Evolutionary conservation across 2,797 vertebrate genomes (phyloP).

Genomic region (Malurus splendens): DNA sequence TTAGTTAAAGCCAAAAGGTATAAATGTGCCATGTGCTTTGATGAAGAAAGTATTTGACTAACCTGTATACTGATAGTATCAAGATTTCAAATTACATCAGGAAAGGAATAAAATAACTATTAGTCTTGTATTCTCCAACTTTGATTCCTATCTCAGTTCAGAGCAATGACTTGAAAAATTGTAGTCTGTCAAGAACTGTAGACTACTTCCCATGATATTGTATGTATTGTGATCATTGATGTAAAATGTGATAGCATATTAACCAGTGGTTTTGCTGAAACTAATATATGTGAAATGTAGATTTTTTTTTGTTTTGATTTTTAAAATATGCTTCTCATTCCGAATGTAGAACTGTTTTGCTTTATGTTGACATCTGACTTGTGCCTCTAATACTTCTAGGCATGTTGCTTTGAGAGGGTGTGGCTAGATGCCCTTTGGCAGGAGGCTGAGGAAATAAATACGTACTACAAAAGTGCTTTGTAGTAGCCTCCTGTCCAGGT

Average conservation of each 20-base stretch:
- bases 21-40: neutral
- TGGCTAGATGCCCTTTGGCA: neutral
- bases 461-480: neutral
- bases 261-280: neutral
- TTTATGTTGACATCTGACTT: neutral
- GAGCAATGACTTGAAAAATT: neutral
- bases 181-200: neutral
- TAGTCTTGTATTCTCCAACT: neutral
- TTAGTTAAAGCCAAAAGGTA: neutral
- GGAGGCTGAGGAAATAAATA: neutral
- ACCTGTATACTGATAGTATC: neutral
- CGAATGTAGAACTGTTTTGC: neutral
- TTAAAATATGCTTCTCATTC: neutral
- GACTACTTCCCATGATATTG: neutral
- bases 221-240: neutral
- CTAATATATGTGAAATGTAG: neutral
- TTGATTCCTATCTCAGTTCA: neutral
- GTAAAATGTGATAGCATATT: neutral
- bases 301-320: neutral
- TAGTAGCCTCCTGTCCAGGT: neutral
- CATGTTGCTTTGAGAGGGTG: neutral
- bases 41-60: neutral
- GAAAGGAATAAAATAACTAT: neutral
- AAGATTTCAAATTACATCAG: neutral
- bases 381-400: neutral